These are phyloP conservation scores for Arothron firmamentum DNA, from an alignment of 2,113 vertebrate genomes.

Conservation along the genomic window DNA sequence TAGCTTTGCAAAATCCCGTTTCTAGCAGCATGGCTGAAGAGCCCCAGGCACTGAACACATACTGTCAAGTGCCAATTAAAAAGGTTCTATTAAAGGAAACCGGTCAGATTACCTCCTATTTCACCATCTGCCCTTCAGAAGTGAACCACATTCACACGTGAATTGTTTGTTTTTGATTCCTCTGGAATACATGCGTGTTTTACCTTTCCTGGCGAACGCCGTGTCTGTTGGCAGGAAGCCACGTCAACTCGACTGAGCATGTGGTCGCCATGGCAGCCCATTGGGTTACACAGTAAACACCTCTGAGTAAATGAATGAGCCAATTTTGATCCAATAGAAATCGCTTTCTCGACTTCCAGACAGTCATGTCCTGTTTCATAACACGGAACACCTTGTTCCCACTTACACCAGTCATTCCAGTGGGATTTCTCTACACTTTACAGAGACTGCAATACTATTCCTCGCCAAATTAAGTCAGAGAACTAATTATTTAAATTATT, in stretches of 20 bases:
- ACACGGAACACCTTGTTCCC: constrained; percentile 30
- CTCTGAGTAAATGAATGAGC: constrained; percentile 59
- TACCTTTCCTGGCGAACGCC: constrained; percentile 32
- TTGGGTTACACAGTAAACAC: constrained; percentile 68
- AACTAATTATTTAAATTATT: no score
- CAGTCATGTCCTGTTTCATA: constrained; percentile 51
- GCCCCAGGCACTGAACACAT: constrained; percentile 41
- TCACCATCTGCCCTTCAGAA: constrained; percentile 56
- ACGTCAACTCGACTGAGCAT: constrained; percentile 57
- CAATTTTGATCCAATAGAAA: constrained; percentile 53
- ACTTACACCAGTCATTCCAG: constrained; percentile 20
- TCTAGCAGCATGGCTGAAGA: constrained; percentile 33
- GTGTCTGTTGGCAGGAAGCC: constrained; percentile 37
- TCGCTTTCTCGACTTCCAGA: constrained; percentile 39
- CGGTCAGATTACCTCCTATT: constrained; percentile 40
- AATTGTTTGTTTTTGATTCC: neutral
- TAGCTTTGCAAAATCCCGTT: constrained; percentile 22
- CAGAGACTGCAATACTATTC: no score
- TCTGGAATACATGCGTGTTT: constrained; percentile 23
- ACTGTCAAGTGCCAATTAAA: constrained; percentile 63
- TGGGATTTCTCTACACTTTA: neutral
- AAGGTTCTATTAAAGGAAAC: constrained; percentile 61
- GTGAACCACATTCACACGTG: constrained; percentile 35
- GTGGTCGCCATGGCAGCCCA: constrained; percentile 67
- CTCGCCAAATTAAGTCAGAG: no score